Base-by-base conservation (phyloP, 2,797 vertebrate genomes). In the Hyperoplus lanceolatus region DNA sequence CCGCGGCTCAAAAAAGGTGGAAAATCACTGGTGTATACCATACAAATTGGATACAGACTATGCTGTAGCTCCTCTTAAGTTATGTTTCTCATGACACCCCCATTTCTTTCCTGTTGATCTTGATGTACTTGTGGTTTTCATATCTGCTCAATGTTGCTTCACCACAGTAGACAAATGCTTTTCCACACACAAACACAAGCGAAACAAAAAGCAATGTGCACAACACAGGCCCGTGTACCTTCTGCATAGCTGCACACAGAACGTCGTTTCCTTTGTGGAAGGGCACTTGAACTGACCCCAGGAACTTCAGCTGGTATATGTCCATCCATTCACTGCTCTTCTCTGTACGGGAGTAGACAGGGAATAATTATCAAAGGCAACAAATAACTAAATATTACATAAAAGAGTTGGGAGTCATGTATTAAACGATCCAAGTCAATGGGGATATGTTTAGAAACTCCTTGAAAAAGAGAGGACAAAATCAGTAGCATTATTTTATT, bases 171-270 rank as follows among this genome's bases (percentile, higher is more conserved):
- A 57, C 11, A 60, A 38, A 46, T 11, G 3, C 6, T 56, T 53
- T 13, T 11, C 48, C 14, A 43, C 11, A 9, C 43, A 5, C 11
- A 66, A 39, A 48, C 36, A 38, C 54, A 56, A 21, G 21, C 56
- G 42, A 58, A 21, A 68, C 14, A 45, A 14, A 38, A 4, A 29
- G 8, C 55, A 14, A 18, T 0, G 6, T 12, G 6, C 6, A 38
- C 5, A 45, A 18, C 8, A 15, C 0, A 18, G 21, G 53, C 18
- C 8, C 51, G 16, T 15, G 21, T 73, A 99, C 98, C 97, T 99
- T 99, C 94, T 99, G 98, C 98, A 99, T 99, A 78, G 98, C 98
- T 0, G 98, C 97, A 36, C 98, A 99, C 70, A 99, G 96, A 73
- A 99, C 97, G 0, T 99, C 98, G 0, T 97, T 99, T 91, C 98